A percentile compares a stretch with the other conserved stretches of the same genome.
phyloP scores from a whole-genome alignment of 1,140 invertebrate species.

The Heterodera schachtii region DNA sequence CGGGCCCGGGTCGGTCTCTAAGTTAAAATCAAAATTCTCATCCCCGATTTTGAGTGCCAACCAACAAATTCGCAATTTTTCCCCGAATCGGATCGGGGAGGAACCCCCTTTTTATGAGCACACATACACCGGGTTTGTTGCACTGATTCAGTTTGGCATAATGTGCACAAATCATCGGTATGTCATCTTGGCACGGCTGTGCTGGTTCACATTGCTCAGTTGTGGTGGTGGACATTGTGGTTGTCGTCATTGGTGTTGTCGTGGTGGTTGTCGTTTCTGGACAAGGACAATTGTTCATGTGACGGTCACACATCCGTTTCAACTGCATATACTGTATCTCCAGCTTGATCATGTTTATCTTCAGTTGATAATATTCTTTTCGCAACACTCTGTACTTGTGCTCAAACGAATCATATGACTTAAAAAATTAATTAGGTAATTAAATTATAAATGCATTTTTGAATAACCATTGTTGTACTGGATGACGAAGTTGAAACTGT shows the following conservation, averaged over 20 bases:
- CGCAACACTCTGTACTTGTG: background rate
- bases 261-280: background rate
- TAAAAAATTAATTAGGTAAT: background rate
- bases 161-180: background rate
- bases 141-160: background rate
- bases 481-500: background rate
- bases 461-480: background rate
- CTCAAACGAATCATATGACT: background rate
- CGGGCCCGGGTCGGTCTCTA: too few relatives aligned
- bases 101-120: too few relatives aligned
- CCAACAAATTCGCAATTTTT: too few relatives aligned
- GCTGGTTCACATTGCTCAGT: background rate
- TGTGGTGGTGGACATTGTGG: background rate
- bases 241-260: background rate
- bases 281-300: background rate
- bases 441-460: too few relatives aligned
- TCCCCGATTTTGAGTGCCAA: too few relatives aligned
- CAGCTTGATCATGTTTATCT: slow-evolving; percentile 1
- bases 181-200: background rate
- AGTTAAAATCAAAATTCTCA: too few relatives aligned
- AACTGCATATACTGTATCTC: background rate
- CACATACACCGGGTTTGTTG: background rate
- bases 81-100: too few relatives aligned
- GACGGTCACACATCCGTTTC: background rate
- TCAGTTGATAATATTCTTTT: background rate